Base-by-base conservation (phyloP, 2,113 vertebrate species). In the Tetraodon nigroviridis region DNA sequence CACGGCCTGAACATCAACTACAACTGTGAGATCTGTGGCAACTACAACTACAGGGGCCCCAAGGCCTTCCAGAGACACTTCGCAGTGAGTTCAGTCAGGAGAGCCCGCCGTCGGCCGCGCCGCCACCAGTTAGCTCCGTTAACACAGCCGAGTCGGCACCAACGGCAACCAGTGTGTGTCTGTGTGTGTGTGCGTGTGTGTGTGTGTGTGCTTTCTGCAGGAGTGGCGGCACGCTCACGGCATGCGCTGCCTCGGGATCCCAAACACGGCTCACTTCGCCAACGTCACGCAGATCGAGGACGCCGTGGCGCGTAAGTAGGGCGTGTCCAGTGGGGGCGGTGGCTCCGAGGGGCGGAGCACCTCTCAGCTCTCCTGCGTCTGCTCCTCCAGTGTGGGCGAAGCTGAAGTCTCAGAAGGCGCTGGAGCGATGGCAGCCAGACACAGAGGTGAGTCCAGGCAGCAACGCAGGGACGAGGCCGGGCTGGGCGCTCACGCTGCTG, bases 211-310 rank as follows among this genome's bases (percentile, higher is more conserved):
- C 20, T 20, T n/a, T 41, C 16, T 51, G 17, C 58, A 99, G 97
- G 97, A 99, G 62, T 98, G 97, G 97, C 91, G 97, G 18, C 97
- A 99, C 0, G 97, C 97, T 3, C 97, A 99, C 0, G 97, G 97
- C 0, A 99, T 98, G 96, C 87, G 96, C 1, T 99, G 97, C 73
- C 84, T 99, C 71, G 97, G 97, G 51, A 99, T 98, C 68, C 97
- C 97, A 46, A 99, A 98, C 85, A 99, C 97, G 0, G 95, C 97
- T 1, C 97, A 98, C 74, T 99, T 99, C 17, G 97, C 96, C 71
- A 99, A 99, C 0, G 96, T 99, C 86, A 99, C 96, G 0, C 96
- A 98, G 90, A 98, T 99, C 0, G 97, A 99, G 83, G 96, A 99
- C 7, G 96, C 97, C 0, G 97, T 99, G 58, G 95, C 95, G 0